Conservation (phyloP, 2,797 vertebrate genomes). For the Cetoscarus ocellatus region DNA sequence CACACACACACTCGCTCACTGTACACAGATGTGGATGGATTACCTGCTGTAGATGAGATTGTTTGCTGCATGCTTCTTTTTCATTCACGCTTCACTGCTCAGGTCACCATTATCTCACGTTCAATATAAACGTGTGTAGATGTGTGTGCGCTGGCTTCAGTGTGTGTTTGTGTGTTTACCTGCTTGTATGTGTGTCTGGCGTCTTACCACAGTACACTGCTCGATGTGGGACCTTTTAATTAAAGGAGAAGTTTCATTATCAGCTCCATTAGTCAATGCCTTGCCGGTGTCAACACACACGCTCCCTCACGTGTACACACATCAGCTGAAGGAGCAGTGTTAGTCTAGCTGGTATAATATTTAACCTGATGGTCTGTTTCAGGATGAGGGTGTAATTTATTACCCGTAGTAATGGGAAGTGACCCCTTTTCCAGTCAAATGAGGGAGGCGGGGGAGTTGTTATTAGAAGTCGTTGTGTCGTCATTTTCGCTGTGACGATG, state of each 20-base stretch:
- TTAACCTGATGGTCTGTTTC: conserved; percentile 68
- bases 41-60: conserved; percentile 51
- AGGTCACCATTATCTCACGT: conserved; percentile 25
- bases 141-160: neutral
- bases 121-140: neutral
- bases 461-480: conserved; percentile 37
- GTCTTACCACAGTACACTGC: conserved; percentile 45
- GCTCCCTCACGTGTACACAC: conserved; percentile 28
- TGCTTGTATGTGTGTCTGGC: conserved; percentile 21
- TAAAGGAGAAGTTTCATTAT: conserved; percentile 80
- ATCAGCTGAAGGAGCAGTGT: conserved; percentile 17
- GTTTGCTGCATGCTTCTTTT: conserved; percentile 42
- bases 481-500: conserved; percentile 46
- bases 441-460: conserved; percentile 36
- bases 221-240: conserved; percentile 75
- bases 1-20: conserved; percentile 9
- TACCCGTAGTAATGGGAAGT: conserved; percentile 55
- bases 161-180: conserved; percentile 11
- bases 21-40: conserved; percentile 43
- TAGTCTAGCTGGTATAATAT: conserved; percentile 52
- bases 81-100: conserved; percentile 49
- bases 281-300: conserved; percentile 52
- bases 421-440: conserved; percentile 54
- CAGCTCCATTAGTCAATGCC: conserved; percentile 75
- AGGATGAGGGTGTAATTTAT: conserved; percentile 65